These are phyloP conservation scores for Coelogynopora nodosa DNA, from an alignment of 2,888 invertebrate genomes.

Conservation along the genomic window DNA sequence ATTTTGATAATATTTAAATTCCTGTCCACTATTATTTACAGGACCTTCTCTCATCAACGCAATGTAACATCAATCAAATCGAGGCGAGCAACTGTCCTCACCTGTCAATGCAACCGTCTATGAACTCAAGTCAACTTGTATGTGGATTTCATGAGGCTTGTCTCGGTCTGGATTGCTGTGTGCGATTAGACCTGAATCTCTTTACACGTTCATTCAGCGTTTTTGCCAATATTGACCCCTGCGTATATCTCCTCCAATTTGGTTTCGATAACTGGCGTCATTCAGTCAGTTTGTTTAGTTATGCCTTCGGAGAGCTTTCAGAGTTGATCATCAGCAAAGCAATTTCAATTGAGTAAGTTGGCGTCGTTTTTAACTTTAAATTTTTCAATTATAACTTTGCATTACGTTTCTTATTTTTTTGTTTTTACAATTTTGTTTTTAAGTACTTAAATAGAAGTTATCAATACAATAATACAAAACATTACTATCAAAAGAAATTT, in stretches of 20 bases:
- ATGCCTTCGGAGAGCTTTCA: conserved; percentile 7
- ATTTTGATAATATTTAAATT: neutral
- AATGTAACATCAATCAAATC: neutral
- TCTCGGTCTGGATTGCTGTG: conserved; percentile 50
- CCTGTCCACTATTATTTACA: neutral
- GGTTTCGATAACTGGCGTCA: conserved; percentile 26
- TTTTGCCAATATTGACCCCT: conserved; percentile 34
- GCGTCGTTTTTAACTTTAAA: neutral
- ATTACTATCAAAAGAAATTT: no score
- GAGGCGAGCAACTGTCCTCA: neutral
- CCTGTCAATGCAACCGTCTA: neutral
- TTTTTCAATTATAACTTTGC: no score
- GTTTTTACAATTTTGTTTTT: no score
- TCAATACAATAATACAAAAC: no score
- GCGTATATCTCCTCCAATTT: conserved; percentile 24
- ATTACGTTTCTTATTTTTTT: no score
- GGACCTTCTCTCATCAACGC: neutral
- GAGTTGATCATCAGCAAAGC: conserved; percentile 16
- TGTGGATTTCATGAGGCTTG: conserved; percentile 49
- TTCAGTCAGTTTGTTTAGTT: conserved; percentile 12
- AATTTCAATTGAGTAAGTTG: neutral
- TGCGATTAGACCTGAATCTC: conserved; percentile 39
- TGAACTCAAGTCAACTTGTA: conserved; percentile 22
- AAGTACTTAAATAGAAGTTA: no score
- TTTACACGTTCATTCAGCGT: conserved; percentile 29